Base-by-base conservation (phyloP, 2,113 vertebrate species). In the Rhinolophus sinicus region DNA sequence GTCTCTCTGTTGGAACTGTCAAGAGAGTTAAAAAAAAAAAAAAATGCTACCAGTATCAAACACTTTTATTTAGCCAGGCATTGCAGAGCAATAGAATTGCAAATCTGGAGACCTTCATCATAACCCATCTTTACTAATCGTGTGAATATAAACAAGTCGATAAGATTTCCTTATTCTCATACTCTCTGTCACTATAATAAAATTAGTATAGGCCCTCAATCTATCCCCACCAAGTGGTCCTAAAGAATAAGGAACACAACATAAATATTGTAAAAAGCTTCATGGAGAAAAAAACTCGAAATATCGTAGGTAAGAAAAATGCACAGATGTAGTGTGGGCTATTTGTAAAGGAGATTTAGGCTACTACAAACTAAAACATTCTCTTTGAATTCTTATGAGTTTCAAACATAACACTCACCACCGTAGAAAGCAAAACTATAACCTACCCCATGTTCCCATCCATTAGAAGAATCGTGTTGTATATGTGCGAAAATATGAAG, bases 401-500 rank as follows among this genome's bases (percentile, higher is more conserved):
- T 80, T 69, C 72, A 60, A 81, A 93, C 21, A 50, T 14, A 94
- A 77, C 89, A 97, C n/a, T 95, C 88, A 94, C 50, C 96, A 96
- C 30, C 90, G 80, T 22, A 96, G 38, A 95, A 97, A 96, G 21
- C 65, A 83, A 62, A 96, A 93, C 89, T 47, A 54, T 50, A 47
- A 97, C 99, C 98, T 99, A 99, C 99, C 99, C 99, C 99, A 99
- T 99, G 98, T 98, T 99, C 70, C 99, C 99, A 92, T 98, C 99
- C 99, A 99, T 99, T 88, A 99, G 99, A 97, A 99, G 99, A 97
- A 99, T 98, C 40, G 99, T 99, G 98, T 99, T 99, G 98, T 99
- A 99, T 96, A 99, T 99, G 97, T 99, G 99, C 93, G 99, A 99
- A 99, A 99, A 99, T 98, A 99, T 99, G 99, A 99, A 99, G 97